Conservation (phyloP, 2,888 invertebrate genomes). For the Noctuana brunneofusca region DNA sequence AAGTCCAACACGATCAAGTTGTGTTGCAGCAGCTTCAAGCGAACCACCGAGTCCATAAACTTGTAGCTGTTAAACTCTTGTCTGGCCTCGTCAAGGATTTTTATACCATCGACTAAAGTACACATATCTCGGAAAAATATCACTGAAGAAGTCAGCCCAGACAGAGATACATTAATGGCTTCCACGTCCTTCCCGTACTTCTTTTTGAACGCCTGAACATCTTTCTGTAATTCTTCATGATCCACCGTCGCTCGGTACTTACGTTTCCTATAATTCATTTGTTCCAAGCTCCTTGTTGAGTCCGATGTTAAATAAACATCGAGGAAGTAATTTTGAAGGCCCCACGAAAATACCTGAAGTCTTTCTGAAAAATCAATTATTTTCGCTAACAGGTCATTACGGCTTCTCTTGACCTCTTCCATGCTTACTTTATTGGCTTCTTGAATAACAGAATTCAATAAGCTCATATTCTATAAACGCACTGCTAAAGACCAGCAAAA, state of each 20-base stretch:
- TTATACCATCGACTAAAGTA: slow-evolving; percentile 60
- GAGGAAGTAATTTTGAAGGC: slow-evolving; percentile 67
- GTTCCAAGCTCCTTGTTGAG: slow-evolving; percentile 69
- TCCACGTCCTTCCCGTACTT: slow-evolving; percentile 50
- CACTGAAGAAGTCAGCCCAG: slow-evolving; percentile 55
- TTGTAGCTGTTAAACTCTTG: slow-evolving; percentile 67
- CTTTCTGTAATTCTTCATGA: slow-evolving; percentile 49
- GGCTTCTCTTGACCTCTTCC: slow-evolving; percentile 61
- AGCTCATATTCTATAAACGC: slow-evolving; percentile 56
- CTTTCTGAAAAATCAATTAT: slow-evolving; percentile 66
- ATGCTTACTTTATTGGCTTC: slow-evolving; percentile 63
- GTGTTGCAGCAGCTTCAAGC: slow-evolving; percentile 54
- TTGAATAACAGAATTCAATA: slow-evolving; percentile 65
- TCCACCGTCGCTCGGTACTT: slow-evolving; percentile 61
- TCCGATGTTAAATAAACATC: slow-evolving; percentile 66
- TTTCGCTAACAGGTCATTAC: slow-evolving; percentile 56
- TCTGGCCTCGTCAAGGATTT: slow-evolving; percentile 62
- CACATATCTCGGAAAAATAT: slow-evolving; percentile 57
- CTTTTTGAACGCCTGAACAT: slow-evolving; percentile 49
- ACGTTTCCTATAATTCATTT: slow-evolving; percentile 67
- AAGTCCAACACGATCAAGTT: slow-evolving; percentile 56
- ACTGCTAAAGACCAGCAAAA: too few species aligned
- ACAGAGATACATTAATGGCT: slow-evolving; percentile 48
- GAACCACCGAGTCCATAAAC: slow-evolving; percentile 63
- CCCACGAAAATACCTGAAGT: slow-evolving; percentile 68